Evolutionary conservation across 2,113 vertebrate species (phyloP).

Genomic region (Helogale parvula): DNA sequence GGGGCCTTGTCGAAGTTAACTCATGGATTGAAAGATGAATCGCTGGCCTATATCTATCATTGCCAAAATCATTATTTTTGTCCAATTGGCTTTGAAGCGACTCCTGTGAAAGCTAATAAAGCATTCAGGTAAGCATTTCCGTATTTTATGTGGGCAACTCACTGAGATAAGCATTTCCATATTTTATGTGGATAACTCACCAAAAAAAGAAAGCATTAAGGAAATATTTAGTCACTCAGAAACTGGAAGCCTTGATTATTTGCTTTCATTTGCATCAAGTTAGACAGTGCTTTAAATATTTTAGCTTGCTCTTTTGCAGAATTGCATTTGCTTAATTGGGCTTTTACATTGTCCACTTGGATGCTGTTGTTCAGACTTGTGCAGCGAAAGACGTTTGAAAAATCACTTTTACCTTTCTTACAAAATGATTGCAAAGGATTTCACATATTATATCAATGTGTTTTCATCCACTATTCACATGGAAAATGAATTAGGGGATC

Average conservation of each 20-base stretch:
- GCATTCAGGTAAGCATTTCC: constrained; percentile 92
- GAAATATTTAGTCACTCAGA: neutral
- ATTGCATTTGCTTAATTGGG: neutral
- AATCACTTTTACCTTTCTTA: neutral
- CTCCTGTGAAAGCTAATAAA: constrained; percentile 95
- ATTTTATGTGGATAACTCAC: neutral
- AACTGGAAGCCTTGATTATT: neutral
- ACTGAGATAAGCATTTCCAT: constrained; percentile 85
- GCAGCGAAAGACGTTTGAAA: neutral
- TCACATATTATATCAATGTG: neutral
- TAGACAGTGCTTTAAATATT: neutral
- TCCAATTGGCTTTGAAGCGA: constrained; percentile 98
- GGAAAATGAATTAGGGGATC: neutral
- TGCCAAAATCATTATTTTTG: constrained; percentile 99
- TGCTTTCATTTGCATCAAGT: neutral
- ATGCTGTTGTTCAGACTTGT: neutral
- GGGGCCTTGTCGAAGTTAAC: constrained; percentile 95
- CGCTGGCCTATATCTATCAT: constrained; percentile 98
- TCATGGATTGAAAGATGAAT: constrained; percentile 94
- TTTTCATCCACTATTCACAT: neutral
- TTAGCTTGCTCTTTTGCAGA: neutral
- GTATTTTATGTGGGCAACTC: neutral
- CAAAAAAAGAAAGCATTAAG: neutral
- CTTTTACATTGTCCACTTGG: neutral
- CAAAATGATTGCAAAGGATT: neutral